These are phyloP conservation scores for Fistularia commersonii DNA, from an alignment of 2,797 vertebrate species.

Conservation along the genomic window DNA sequence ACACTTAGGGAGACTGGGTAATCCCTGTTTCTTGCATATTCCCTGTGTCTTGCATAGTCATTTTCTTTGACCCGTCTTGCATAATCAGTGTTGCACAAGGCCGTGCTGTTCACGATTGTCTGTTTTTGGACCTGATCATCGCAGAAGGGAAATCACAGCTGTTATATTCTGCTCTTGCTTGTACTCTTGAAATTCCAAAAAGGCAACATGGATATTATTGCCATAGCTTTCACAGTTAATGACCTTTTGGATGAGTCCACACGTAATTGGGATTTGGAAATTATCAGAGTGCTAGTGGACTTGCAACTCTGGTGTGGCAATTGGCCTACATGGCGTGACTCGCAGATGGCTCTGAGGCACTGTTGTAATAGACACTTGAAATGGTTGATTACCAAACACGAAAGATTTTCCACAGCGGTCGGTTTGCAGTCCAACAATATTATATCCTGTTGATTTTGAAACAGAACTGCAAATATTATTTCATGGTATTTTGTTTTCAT, in stretches of 20 bases:
- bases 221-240: too few species aligned
- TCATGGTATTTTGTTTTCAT: too few species aligned
- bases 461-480: slow-evolving; percentile 2
- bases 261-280: slow-evolving; percentile 29
- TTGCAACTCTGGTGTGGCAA: slow-evolving; percentile 50
- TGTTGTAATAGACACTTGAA: slow-evolving; percentile 13
- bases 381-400: slow-evolving; percentile 33
- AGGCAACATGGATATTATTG: too few species aligned
- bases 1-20: background rate
- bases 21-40: background rate
- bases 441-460: background rate
- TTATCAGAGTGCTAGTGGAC: slow-evolving; percentile 43
- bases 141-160: too few species aligned
- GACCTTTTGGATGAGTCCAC: background rate
- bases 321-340: slow-evolving; percentile 14
- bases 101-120: background rate
- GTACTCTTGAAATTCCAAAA: too few species aligned
- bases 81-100: background rate
- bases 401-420: too few species aligned
- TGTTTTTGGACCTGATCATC: background rate
- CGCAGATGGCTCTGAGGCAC: slow-evolving; percentile 39
- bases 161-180: too few species aligned
- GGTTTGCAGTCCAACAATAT: slow-evolving; percentile 9
- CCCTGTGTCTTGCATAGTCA: background rate
- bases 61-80: too few species aligned